phyloP scores from a whole-genome alignment of 2,113 vertebrate species.

The Hoplias malabaricus region DNA sequence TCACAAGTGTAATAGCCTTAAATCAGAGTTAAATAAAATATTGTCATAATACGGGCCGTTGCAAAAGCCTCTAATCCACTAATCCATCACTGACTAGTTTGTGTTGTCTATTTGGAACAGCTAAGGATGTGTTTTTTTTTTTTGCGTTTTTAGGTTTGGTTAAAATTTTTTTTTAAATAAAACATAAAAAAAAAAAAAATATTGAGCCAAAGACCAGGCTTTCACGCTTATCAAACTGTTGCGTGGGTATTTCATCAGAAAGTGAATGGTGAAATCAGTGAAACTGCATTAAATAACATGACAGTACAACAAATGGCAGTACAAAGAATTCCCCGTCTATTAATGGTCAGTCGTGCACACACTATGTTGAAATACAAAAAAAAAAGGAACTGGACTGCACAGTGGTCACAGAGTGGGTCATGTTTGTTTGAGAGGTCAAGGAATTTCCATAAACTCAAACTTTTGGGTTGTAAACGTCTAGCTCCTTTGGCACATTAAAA shows the following conservation, averaged over 20 bases:
- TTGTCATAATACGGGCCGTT: no score
- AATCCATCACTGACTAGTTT: no score
- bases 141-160: no score
- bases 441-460: not conserved
- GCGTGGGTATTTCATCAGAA: not conserved
- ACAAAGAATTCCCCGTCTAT: constrained; percentile 9
- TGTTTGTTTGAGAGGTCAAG: not conserved
- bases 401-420: not conserved
- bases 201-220: no score
- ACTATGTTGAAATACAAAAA: not conserved
- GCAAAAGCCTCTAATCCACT: no score
- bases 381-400: not conserved
- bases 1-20: no score
- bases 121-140: no score
- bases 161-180: no score
- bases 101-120: no score
- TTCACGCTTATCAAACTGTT: no score
- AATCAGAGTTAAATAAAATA: no score
- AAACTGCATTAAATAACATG: not conserved
- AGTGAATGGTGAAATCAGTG: not conserved
- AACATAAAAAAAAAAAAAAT: no score
- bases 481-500: not conserved
- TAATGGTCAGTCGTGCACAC: not conserved
- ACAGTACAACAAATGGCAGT: not conserved
- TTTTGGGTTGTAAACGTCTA: not conserved